Evolutionary conservation across 2,888 invertebrate genomes (phyloP).

Genomic region (Eupithecia centaureata): DNA sequence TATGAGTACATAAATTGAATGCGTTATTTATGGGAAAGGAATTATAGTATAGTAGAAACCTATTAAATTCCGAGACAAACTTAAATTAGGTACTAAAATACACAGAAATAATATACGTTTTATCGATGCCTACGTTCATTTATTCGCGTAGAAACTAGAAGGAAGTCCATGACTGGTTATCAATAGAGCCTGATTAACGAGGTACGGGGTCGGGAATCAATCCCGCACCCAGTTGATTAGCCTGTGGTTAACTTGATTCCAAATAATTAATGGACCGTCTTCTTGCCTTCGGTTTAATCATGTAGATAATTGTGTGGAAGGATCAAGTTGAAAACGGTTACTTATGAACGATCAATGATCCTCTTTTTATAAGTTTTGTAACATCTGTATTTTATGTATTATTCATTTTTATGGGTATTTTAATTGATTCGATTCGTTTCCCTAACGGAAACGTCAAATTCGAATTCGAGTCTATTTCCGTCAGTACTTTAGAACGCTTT

Average conservation of each 20-base stretch:
- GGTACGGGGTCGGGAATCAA: slow-evolving; percentile 27
- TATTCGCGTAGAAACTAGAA: background rate
- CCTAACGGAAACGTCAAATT: no score
- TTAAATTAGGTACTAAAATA: no score
- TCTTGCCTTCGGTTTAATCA: slow-evolving; percentile 7
- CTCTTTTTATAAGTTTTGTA: background rate
- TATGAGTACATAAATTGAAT: no score
- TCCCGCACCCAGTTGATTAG: slow-evolving; percentile 22
- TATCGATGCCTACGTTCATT: background rate
- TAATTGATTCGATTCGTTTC: no score
- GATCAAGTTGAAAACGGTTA: background rate
- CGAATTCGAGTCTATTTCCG: no score
- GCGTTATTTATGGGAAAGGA: no score
- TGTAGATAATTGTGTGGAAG: slow-evolving; percentile 2
- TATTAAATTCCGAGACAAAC: no score
- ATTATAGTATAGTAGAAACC: no score
- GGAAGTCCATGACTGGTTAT: slow-evolving; percentile 15
- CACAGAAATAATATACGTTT: no score
- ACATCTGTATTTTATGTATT: no score
- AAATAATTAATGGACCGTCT: slow-evolving; percentile 13
- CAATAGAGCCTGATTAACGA: slow-evolving; percentile 31
- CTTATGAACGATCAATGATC: background rate
- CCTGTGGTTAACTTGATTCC: slow-evolving; percentile 23
- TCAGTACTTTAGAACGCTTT: no score
- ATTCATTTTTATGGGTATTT: no score